A percentile compares a stretch with the other conserved stretches of the same genome.
These are phyloP conservation scores for Agrypnia vestita DNA, from an alignment of 1,140 invertebrate species.

Conservation along the genomic window DNA sequence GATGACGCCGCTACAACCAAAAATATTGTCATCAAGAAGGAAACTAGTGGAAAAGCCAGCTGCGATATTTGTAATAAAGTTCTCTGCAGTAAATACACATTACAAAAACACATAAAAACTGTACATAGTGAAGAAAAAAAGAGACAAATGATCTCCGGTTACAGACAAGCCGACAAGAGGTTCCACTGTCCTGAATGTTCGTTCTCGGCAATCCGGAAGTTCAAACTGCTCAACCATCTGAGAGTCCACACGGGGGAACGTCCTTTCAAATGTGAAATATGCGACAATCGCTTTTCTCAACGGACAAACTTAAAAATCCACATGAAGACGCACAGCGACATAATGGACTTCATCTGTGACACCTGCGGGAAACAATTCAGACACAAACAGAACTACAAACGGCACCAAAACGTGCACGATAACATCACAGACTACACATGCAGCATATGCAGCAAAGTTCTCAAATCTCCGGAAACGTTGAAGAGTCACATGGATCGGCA, in stretches of 20 bases:
- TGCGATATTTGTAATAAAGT: conserved; percentile 51
- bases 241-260: conserved; percentile 73
- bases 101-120: conserved; percentile 47
- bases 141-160: conserved; percentile 62
- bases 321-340: conserved; percentile 69
- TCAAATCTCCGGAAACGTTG: conserved; percentile 68
- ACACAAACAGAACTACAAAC: conserved; percentile 68
- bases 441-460: conserved; percentile 65
- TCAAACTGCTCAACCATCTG: conserved; percentile 69
- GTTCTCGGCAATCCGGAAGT: conserved; percentile 68
- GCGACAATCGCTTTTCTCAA: conserved; percentile 76
- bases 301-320: conserved; percentile 70
- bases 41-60: background rate
- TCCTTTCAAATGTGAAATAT: conserved; percentile 73
- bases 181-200: conserved; percentile 69
- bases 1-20: background rate
- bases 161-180: conserved; percentile 63
- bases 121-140: conserved; percentile 60
- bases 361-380: conserved; percentile 78
- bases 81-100: conserved; percentile 47
- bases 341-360: conserved; percentile 74
- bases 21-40: background rate
- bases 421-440: conserved; percentile 64
- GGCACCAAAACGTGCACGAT: conserved; percentile 68
- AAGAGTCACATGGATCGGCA: conserved; percentile 69